Conservation (phyloP, 2,797 vertebrate species). For the Amblyopsis hoosieri region DNA sequence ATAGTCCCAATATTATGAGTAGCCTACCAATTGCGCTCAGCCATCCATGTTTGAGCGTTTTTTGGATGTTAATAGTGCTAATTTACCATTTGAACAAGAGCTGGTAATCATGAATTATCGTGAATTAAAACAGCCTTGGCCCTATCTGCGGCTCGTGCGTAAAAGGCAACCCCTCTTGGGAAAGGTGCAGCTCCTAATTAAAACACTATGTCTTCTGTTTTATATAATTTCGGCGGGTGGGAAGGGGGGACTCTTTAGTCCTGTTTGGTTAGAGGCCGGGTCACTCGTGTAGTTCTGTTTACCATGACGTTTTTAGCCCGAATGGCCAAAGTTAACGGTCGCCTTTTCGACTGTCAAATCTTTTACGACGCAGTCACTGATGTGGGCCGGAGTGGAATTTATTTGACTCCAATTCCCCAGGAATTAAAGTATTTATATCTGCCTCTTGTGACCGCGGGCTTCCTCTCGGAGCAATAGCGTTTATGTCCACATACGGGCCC, state of each 20-base stretch:
- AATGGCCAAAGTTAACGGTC: conserved; percentile 64
- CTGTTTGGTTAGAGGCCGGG: conserved; percentile 59
- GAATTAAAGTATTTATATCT: conserved; percentile 79
- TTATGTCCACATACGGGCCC: conserved; percentile 65
- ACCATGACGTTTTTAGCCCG: conserved; percentile 63
- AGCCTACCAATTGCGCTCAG: conserved; percentile 25
- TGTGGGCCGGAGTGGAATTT: conserved; percentile 74
- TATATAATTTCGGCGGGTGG: conserved; percentile 40
- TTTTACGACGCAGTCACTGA: conserved; percentile 71
- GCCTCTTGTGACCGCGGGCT: conserved; percentile 65
- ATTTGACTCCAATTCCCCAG: conserved; percentile 75
- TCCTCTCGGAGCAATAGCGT: conserved; percentile 60
- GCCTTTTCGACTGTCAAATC: conserved; percentile 69
- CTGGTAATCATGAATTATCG: conserved; percentile 14
- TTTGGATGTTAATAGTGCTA: too few relatives aligned
- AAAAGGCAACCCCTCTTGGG: conserved; percentile 50
- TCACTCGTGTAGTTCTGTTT: conserved; percentile 63
- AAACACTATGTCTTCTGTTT: conserved; percentile 74
- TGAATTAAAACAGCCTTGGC: conserved; percentile 4
- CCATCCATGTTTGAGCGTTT: neutral
- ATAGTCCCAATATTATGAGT: conserved; percentile 3
- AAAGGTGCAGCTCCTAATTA: conserved; percentile 62
- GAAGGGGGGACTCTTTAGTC: conserved; percentile 33
- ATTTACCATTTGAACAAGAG: conserved; percentile 9
- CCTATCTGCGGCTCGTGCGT: conserved; percentile 47